Conservation (phyloP, 2,888 invertebrate species). For the Drosophila picticornis region DNA sequence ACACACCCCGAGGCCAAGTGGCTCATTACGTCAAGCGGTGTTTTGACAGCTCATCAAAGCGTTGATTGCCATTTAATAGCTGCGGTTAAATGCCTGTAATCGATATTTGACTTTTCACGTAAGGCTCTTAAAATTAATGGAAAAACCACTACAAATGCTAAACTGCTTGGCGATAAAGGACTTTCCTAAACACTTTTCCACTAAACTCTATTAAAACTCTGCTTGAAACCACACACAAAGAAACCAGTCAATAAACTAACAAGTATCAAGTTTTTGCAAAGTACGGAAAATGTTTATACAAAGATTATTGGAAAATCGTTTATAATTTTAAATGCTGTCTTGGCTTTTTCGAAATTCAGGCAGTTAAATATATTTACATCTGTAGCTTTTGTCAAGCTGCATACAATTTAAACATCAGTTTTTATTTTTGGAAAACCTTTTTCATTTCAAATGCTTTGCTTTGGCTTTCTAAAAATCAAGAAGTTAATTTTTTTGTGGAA, state of each 20-base stretch:
- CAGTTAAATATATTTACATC: neutral
- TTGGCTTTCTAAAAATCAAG: neutral
- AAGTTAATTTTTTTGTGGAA: no score
- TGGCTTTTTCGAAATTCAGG: neutral
- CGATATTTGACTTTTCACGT: slow-evolving; percentile 57
- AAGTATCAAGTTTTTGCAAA: neutral
- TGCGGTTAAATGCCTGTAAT: slow-evolving; percentile 59
- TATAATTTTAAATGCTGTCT: neutral
- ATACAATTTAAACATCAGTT: neutral
- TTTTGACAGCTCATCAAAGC: slow-evolving; percentile 74
- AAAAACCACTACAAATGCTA: slow-evolving; percentile 29
- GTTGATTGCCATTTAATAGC: slow-evolving; percentile 72
- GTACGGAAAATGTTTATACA: neutral
- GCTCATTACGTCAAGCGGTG: slow-evolving; percentile 55
- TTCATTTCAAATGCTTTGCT: neutral
- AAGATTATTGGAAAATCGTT: neutral
- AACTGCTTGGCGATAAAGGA: slow-evolving; percentile 48
- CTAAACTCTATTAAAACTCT: neutral
- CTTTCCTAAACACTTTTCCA: slow-evolving; percentile 6
- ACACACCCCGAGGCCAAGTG: slow-evolving; percentile 23
- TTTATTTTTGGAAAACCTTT: neutral
- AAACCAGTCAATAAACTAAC: neutral
- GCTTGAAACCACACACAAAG: neutral
- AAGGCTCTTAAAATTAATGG: slow-evolving; percentile 56
- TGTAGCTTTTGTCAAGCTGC: neutral